These are phyloP conservation scores for Diplazon laetatorius DNA, from an alignment of 2,888 invertebrate species.

Conservation along the genomic window DNA sequence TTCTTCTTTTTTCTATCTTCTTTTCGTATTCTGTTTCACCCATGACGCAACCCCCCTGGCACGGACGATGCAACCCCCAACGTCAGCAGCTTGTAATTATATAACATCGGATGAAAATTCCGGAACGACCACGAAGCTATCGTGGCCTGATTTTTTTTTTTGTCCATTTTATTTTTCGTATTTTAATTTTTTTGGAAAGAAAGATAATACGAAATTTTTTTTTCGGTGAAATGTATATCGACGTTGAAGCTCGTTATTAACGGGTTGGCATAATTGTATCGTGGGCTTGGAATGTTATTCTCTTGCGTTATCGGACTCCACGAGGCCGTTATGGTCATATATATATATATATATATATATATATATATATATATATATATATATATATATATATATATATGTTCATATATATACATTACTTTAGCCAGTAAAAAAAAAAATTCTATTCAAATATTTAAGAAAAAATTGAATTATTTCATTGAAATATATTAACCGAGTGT, in stretches of 20 bases:
- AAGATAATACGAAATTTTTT: slow-evolving; percentile 26
- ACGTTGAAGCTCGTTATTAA: slow-evolving; percentile 10
- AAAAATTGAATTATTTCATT: too few species aligned
- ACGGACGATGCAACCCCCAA: neutral
- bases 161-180: too few species aligned
- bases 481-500: too few species aligned
- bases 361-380: too few species aligned
- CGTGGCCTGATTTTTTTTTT: slow-evolving; percentile 4
- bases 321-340: neutral
- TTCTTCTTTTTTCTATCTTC: neutral
- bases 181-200: too few species aligned
- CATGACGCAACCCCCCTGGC: neutral
- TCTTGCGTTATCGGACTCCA: neutral
- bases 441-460: too few species aligned
- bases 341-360: too few species aligned
- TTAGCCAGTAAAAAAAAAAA: too few species aligned
- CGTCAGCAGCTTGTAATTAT: slow-evolving; percentile 19
- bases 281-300: slow-evolving; percentile 20
- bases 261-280: slow-evolving; percentile 4
- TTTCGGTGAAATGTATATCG: neutral
- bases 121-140: slow-evolving; percentile 23
- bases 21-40: slow-evolving; percentile 16
- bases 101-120: slow-evolving; percentile 40
- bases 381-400: too few species aligned
- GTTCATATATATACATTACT: too few species aligned